Conservation (phyloP, 2,113 vertebrate species). For the Trinectes maculatus region DNA sequence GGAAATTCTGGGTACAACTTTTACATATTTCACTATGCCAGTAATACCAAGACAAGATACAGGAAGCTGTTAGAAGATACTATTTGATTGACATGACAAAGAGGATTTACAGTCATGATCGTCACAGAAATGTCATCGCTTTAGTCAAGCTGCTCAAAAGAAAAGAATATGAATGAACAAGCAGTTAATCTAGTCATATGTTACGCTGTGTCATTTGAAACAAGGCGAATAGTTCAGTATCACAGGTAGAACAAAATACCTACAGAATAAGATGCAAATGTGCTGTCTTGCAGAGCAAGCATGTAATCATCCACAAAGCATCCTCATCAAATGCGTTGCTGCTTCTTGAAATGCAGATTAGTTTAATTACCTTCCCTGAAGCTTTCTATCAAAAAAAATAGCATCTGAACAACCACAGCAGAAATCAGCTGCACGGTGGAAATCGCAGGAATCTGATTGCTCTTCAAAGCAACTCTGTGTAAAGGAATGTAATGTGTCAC, state of each 20-base stretch:
- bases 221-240: constrained; percentile 1
- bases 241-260: constrained; percentile 16
- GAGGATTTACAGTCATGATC: background rate
- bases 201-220: constrained; percentile 12
- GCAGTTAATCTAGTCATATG: background rate
- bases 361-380: constrained; percentile 43
- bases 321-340: constrained; percentile 56
- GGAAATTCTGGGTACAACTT: constrained; percentile 34
- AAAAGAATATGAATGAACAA: too few species aligned
- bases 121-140: background rate
- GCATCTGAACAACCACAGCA: constrained; percentile 33
- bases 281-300: constrained; percentile 39
- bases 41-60: constrained; percentile 13
- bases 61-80: too few species aligned
- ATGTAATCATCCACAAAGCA: constrained; percentile 48
- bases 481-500: too few species aligned
- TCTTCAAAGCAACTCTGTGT: too few species aligned
- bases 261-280: constrained; percentile 57
- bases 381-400: constrained; percentile 31
- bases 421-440: constrained; percentile 23
- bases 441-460: too few species aligned
- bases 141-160: too few species aligned
- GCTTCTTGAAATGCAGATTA: constrained; percentile 47
- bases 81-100: too few species aligned
- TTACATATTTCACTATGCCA: constrained; percentile 31